These are phyloP conservation scores for Diplosoma virens DNA, from an alignment of 23 tunicate genomes.

Conservation along the genomic window DNA sequence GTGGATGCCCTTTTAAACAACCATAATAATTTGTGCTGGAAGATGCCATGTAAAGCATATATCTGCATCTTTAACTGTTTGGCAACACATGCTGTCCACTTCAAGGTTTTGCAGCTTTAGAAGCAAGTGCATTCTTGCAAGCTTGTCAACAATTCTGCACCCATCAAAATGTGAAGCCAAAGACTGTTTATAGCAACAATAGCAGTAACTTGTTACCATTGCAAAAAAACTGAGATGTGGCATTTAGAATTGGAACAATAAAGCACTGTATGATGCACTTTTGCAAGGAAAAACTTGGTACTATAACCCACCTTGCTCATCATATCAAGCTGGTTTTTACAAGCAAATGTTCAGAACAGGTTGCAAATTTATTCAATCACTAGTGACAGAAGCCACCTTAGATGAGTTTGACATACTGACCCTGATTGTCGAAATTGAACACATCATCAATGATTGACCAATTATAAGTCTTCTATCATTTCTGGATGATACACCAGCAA, in stretches of 20 bases:
- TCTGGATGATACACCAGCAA: no score
- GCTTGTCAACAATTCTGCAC: no score
- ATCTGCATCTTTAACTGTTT: slow-evolving; percentile 33
- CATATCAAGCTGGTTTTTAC: slow-evolving; percentile 6
- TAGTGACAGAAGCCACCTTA: not conserved
- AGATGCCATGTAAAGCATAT: slow-evolving; percentile 19
- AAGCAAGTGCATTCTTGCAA: slow-evolving; percentile 3
- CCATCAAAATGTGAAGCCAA: slow-evolving; percentile 3
- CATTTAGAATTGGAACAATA: slow-evolving; percentile 13
- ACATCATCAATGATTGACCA: no score
- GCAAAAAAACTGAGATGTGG: slow-evolving; percentile 2
- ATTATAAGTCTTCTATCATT: no score
- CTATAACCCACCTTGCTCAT: not conserved
- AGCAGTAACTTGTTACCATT: slow-evolving; percentile 9
- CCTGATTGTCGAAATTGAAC: not conserved
- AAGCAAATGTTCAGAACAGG: slow-evolving; percentile 19
- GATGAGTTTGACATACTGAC: not conserved
- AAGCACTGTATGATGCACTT: not conserved
- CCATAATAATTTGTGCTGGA: slow-evolving; percentile 5
- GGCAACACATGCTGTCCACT: slow-evolving; percentile 36
- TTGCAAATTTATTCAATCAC: slow-evolving; percentile 1
- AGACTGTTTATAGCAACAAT: slow-evolving; percentile 21
- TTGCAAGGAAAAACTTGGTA: not conserved
- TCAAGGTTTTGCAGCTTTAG: slow-evolving; percentile 19
- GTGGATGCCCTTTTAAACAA: no score